phyloP scores from a whole-genome alignment of 2,113 vertebrate genomes.

The Cisticola juncidis region DNA sequence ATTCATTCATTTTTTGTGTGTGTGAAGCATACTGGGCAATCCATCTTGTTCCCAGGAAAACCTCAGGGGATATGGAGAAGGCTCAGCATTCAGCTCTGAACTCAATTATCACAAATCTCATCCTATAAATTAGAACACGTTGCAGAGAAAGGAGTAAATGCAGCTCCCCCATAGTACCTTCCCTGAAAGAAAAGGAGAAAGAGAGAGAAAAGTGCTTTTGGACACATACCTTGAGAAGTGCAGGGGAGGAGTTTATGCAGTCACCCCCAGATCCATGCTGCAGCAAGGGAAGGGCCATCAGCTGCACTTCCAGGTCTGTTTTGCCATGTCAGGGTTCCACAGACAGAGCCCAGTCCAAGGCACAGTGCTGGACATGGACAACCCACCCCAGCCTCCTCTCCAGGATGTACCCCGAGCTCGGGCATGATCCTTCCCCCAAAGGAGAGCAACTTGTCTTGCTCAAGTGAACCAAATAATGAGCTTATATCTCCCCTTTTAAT shows the following conservation, averaged over 20 bases:
- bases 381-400: neutral
- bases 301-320: accelerated
- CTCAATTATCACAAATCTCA: slow-evolving; percentile 41
- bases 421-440: neutral
- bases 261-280: neutral
- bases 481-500: neutral
- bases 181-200: neutral
- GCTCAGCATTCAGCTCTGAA: slow-evolving; percentile 4
- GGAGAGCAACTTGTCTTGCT: neutral
- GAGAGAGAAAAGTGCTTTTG: neutral
- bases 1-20: slow-evolving; percentile 15
- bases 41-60: slow-evolving; percentile 31
- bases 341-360: neutral
- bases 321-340: neutral
- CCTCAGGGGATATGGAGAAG: neutral
- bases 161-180: neutral
- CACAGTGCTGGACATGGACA: neutral
- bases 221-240: neutral
- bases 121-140: slow-evolving; percentile 41
- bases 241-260: neutral
- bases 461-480: neutral
- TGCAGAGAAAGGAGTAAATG: neutral
- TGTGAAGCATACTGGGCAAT: slow-evolving; percentile 24
- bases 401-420: neutral
- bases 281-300: neutral